Evolutionary conservation across 2,888 invertebrate species (phyloP).

Genomic region (Polydrusus tereticollis): DNA sequence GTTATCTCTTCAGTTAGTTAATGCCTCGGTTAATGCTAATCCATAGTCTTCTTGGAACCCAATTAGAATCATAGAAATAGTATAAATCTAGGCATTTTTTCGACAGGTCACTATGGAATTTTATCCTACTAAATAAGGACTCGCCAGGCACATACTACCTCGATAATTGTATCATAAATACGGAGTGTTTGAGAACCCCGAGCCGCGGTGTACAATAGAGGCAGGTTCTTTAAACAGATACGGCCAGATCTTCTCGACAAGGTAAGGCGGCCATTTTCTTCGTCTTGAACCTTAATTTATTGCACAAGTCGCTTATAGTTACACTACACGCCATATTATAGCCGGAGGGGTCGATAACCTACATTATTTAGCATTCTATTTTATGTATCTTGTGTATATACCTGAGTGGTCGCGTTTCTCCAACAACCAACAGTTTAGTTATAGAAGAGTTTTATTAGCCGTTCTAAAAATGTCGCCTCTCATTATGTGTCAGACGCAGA

Average conservation of each 20-base stretch:
- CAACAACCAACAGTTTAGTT: constrained; percentile 44
- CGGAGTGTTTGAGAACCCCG: constrained; percentile 37
- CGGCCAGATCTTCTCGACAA: constrained; percentile 43
- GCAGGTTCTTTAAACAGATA: constrained; percentile 26
- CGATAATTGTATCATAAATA: constrained; percentile 47
- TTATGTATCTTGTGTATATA: constrained; percentile 58
- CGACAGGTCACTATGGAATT: constrained; percentile 8
- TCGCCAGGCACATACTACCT: constrained; percentile 30
- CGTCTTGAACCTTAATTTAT: constrained; percentile 49
- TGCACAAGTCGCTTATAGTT: constrained; percentile 50
- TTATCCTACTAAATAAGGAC: constrained; percentile 31
- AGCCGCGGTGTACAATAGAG: constrained; percentile 42
- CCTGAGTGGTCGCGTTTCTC: constrained; percentile 51
- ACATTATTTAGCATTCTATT: constrained; percentile 67
- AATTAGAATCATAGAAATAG: no score
- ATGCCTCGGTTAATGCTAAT: no score
- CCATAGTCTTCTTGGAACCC: no score
- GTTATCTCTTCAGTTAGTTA: no score
- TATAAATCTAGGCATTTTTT: constrained; percentile 15
- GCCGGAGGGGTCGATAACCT: constrained; percentile 65
- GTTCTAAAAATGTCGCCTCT: constrained; percentile 51
- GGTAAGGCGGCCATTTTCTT: constrained; percentile 48
- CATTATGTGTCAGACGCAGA: constrained; percentile 33
- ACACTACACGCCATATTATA: constrained; percentile 50
- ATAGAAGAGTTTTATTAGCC: constrained; percentile 50